These are phyloP conservation scores for Scaptomyza flava DNA, from an alignment of 2,888 invertebrate species.

Conservation along the genomic window DNA sequence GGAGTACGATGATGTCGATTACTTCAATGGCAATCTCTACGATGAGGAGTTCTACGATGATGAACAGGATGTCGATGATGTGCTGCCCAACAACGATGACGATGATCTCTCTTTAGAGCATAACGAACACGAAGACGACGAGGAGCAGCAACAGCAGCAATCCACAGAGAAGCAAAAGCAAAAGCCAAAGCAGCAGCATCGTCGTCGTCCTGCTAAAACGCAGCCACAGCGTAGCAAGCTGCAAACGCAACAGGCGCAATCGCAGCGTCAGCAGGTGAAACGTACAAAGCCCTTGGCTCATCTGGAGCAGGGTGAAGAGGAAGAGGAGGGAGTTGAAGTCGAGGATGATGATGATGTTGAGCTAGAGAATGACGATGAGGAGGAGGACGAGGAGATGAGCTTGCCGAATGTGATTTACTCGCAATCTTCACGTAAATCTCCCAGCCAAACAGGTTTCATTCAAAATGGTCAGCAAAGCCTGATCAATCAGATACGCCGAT, in stretches of 20 bases:
- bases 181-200: slow-evolving; percentile 15
- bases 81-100: slow-evolving; percentile 34
- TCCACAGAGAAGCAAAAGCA: slow-evolving; percentile 24
- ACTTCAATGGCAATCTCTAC: slow-evolving; percentile 50
- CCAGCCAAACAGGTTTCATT: slow-evolving; percentile 64
- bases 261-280: slow-evolving; percentile 9
- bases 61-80: slow-evolving; percentile 47
- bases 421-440: slow-evolving; percentile 43
- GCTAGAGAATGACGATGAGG: slow-evolving; percentile 38
- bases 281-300: slow-evolving; percentile 45
- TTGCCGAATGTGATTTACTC: slow-evolving; percentile 34
- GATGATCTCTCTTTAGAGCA: slow-evolving; percentile 45
- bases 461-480: slow-evolving; percentile 75
- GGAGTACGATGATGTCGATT: slow-evolving; percentile 65
- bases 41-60: slow-evolving; percentile 62
- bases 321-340: slow-evolving; percentile 47
- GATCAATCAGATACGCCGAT: slow-evolving; percentile 74
- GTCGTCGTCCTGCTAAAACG: slow-evolving; percentile 12
- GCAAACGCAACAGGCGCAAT: slow-evolving; percentile 16
- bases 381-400: slow-evolving; percentile 39
- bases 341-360: slow-evolving; percentile 57
- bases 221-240: slow-evolving; percentile 44
- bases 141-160: slow-evolving; percentile 40
- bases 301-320: slow-evolving; percentile 49
- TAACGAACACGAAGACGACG: slow-evolving; percentile 45